Conservation (phyloP, 2,888 invertebrate species). For the Heliconius ismenius region DNA sequence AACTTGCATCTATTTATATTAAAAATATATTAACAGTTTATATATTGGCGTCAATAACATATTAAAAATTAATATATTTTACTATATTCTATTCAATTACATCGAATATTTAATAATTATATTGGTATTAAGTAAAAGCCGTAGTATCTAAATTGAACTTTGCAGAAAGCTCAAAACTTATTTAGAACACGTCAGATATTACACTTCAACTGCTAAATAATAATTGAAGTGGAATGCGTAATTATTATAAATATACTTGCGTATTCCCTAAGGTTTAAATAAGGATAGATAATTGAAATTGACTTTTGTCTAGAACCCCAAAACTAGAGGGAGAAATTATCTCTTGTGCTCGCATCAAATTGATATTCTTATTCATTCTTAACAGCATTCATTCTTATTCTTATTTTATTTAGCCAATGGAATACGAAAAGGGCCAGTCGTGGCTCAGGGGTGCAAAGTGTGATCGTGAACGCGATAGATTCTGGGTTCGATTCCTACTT, state of each 20-base stretch:
- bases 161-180: conserved; percentile 14
- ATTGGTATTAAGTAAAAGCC: conserved; percentile 1
- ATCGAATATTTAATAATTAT: background rate
- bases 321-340: conserved; percentile 14
- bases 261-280: conserved; percentile 31
- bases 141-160: conserved; percentile 7
- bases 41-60: too few relatives aligned
- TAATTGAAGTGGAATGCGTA: conserved; percentile 27
- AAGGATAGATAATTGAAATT: conserved; percentile 37
- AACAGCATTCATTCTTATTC: background rate
- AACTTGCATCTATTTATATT: too few relatives aligned
- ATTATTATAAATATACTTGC: conserved; percentile 28
- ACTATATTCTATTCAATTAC: background rate
- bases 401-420: too few relatives aligned
- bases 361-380: background rate
- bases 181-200: background rate
- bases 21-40: too few relatives aligned
- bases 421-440: too few relatives aligned
- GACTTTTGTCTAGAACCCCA: conserved; percentile 35
- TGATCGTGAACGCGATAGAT: too few relatives aligned
- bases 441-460: too few relatives aligned
- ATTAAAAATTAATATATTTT: background rate
- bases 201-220: conserved; percentile 23
- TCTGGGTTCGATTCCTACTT: too few relatives aligned
- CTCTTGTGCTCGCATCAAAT: background rate